Evolutionary conservation across 2,797 vertebrate species (phyloP).

Genomic region (Galago senegalensis): DNA sequence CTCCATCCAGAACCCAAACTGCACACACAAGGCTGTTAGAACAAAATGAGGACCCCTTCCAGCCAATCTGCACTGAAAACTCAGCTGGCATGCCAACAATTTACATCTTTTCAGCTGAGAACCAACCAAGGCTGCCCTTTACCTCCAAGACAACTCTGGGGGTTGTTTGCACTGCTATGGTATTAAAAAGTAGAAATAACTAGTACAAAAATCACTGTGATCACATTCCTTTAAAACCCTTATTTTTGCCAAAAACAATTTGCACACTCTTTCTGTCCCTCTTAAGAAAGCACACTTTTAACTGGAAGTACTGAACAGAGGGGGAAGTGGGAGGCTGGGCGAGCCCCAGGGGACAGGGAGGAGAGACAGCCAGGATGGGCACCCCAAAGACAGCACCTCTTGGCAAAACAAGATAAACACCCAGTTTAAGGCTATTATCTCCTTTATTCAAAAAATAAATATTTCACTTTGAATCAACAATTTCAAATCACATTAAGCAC

Average conservation of each 20-base stretch:
- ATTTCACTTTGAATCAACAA: slow-evolving; percentile 90
- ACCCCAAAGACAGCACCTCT: not conserved
- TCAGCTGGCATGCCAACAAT: not conserved
- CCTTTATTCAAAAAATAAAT: slow-evolving; percentile 94
- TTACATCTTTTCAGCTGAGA: slow-evolving; percentile 30
- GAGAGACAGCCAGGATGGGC: not conserved
- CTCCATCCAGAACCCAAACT: not conserved
- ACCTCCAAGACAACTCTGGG: slow-evolving; percentile 62
- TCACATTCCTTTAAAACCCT: slow-evolving; percentile 38
- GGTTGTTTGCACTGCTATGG: slow-evolving; percentile 56
- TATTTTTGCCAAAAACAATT: slow-evolving; percentile 52
- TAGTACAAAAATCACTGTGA: slow-evolving; percentile 47
- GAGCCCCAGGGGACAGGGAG: no score
- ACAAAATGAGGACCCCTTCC: not conserved
- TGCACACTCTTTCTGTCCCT: slow-evolving; percentile 37
- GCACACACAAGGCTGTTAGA: not conserved
- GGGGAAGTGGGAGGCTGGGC: fast-evolving
- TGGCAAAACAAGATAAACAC: slow-evolving; percentile 81
- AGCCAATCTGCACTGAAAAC: not conserved
- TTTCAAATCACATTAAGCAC: slow-evolving; percentile 89
- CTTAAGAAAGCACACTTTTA: not conserved
- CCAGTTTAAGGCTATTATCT: slow-evolving; percentile 87
- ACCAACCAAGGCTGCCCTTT: slow-evolving; percentile 51
- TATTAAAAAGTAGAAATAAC: slow-evolving; percentile 73
- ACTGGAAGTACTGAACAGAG: not conserved